A percentile compares a stretch with the other conserved stretches of the same genome.
Conservation (phyloP, 2,113 vertebrate species). For the Actenoides lindsayi region DNA sequence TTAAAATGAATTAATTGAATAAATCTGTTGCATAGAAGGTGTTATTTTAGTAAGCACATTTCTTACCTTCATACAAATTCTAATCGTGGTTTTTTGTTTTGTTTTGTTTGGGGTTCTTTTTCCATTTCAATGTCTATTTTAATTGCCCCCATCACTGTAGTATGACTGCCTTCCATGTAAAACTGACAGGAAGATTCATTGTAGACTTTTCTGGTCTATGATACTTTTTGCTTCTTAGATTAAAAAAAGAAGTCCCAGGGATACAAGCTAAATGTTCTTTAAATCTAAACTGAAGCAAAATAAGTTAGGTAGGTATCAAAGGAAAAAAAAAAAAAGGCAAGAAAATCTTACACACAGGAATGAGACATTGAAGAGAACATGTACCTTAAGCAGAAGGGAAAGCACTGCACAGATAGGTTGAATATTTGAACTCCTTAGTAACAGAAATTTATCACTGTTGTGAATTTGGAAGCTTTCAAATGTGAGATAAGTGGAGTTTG, state of each 20-base stretch:
- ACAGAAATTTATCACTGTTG: neutral
- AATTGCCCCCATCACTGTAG: neutral
- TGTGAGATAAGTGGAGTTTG: neutral
- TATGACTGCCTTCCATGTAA: neutral
- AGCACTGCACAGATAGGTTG: neutral
- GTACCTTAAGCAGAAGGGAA: neutral
- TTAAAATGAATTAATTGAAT: neutral
- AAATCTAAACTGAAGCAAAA: neutral
- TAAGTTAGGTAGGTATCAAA: neutral
- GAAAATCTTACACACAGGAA: neutral
- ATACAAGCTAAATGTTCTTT: neutral
- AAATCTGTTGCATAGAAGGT: neutral
- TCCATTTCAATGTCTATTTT: neutral
- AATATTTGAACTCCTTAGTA: neutral
- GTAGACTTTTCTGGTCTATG: neutral
- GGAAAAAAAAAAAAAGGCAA: neutral
- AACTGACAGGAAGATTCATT: neutral
- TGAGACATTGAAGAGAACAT: neutral
- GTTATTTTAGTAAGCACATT: neutral
- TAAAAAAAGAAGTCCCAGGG: neutral
- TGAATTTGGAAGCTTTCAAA: neutral
- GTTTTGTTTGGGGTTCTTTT: fast-evolving
- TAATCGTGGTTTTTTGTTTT: too few relatives aligned
- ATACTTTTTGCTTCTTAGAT: neutral
- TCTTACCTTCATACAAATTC: neutral